phyloP scores from a whole-genome alignment of 2,113 vertebrate genomes.

The Thermophis baileyi region DNA sequence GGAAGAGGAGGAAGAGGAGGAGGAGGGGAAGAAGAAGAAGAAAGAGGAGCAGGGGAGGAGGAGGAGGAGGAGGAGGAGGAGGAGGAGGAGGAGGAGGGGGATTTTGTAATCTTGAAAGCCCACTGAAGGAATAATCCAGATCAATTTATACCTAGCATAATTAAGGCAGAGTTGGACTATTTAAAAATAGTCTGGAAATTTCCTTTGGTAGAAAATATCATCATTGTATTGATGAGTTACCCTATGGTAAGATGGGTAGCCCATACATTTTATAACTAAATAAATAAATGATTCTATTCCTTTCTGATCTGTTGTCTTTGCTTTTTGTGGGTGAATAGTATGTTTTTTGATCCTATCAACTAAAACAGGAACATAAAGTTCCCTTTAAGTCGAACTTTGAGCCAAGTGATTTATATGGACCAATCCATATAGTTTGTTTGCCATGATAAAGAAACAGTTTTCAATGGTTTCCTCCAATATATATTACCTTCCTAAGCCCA shows the following conservation, averaged over 20 bases:
- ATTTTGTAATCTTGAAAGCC: neutral
- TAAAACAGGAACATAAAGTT: neutral
- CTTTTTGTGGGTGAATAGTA: neutral
- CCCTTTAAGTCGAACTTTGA: neutral
- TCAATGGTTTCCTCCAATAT: neutral
- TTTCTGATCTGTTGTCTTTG: neutral
- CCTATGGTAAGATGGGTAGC: neutral
- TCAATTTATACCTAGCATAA: neutral
- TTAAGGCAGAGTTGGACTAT: neutral
- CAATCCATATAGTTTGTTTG: neutral
- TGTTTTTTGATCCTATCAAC: neutral
- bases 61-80: no score
- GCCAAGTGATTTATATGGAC: neutral
- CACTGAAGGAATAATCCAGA: neutral
- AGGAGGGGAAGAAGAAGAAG: rapidly evolving
- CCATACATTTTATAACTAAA: neutral
- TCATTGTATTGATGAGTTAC: neutral
- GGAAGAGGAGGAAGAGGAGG: no score
- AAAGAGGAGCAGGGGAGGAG: no score
- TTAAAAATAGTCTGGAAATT: neutral
- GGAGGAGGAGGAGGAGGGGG: no score
- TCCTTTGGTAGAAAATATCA: neutral
- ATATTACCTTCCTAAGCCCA: neutral
- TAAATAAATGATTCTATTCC: neutral
- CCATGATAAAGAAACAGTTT: neutral